These are phyloP conservation scores for Tethea ocularis DNA, from an alignment of 2,888 invertebrate species.

Conservation along the genomic window DNA sequence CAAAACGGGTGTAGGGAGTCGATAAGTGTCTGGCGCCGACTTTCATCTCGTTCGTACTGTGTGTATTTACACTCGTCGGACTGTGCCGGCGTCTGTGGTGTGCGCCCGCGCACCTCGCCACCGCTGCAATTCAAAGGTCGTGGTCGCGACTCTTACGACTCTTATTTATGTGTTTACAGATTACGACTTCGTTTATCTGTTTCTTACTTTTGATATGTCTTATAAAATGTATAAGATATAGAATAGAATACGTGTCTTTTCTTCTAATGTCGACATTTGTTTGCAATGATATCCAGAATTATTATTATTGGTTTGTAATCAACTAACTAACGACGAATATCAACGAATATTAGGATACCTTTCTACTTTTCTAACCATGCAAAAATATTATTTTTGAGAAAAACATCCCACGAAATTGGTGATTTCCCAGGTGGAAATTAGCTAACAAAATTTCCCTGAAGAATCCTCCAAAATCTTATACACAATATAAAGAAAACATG, in stretches of 20 bases:
- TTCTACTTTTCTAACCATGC: not conserved
- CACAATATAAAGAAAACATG: slow-evolving; percentile 49
- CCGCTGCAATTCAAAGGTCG: slow-evolving; percentile 48
- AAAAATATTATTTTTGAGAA: not conserved
- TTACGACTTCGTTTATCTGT: slow-evolving; percentile 43
- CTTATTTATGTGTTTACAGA: slow-evolving; percentile 52
- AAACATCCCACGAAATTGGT: slow-evolving; percentile 20
- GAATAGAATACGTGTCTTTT: too few species aligned
- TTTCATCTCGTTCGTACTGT: slow-evolving; percentile 71
- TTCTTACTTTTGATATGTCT: slow-evolving; percentile 38
- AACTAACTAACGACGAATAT: too few species aligned
- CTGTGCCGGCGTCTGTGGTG: slow-evolving; percentile 41
- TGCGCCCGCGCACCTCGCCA: slow-evolving; percentile 46
- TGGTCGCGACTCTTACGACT: slow-evolving; percentile 42
- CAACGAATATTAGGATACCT: not conserved
- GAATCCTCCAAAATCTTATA: slow-evolving; percentile 48
- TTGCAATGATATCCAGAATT: not conserved
- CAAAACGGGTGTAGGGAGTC: slow-evolving; percentile 69
- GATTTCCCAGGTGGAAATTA: slow-evolving; percentile 60
- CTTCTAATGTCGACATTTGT: not conserved
- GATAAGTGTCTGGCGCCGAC: slow-evolving; percentile 78
- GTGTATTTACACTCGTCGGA: slow-evolving; percentile 64
- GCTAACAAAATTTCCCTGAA: slow-evolving; percentile 55
- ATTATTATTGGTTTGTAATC: not conserved
- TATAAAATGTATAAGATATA: slow-evolving; percentile 16